phyloP scores from a whole-genome alignment of 2,113 vertebrate species.

The Passer montanus region DNA sequence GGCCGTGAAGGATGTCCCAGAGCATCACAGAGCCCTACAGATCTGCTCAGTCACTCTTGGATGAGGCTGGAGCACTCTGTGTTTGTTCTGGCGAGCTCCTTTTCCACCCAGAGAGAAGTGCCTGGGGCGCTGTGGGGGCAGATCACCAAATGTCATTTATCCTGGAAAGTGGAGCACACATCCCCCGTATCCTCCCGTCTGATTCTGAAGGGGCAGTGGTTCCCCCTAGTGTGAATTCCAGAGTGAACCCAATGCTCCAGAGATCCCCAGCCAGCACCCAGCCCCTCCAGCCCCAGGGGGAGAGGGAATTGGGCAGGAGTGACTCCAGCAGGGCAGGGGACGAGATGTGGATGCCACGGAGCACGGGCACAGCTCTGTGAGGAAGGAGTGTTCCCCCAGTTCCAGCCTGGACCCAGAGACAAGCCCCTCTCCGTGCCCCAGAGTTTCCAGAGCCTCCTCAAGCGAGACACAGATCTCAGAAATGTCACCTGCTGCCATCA shows the following conservation, averaged over 20 bases:
- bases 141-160: background rate
- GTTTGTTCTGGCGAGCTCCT: background rate
- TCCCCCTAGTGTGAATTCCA: background rate
- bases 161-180: conserved; percentile 1
- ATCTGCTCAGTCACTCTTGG: background rate
- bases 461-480: background rate
- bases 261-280: background rate
- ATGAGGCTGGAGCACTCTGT: background rate
- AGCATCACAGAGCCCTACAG: background rate
- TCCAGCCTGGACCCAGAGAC: accelerated
- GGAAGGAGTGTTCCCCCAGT: background rate
- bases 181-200: background rate
- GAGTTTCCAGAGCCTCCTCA: background rate
- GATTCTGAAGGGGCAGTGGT: background rate
- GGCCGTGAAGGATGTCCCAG: accelerated
- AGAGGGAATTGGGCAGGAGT: background rate
- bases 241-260: background rate
- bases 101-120: background rate
- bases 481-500: background rate
- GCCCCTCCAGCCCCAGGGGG: background rate
- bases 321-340: background rate
- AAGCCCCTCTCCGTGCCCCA: background rate
- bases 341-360: accelerated
- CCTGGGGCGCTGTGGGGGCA: background rate
- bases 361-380: accelerated